Conservation (phyloP, 53 echinoderm and acorn worm genomes). For the Paracentrotus lividus region DNA sequence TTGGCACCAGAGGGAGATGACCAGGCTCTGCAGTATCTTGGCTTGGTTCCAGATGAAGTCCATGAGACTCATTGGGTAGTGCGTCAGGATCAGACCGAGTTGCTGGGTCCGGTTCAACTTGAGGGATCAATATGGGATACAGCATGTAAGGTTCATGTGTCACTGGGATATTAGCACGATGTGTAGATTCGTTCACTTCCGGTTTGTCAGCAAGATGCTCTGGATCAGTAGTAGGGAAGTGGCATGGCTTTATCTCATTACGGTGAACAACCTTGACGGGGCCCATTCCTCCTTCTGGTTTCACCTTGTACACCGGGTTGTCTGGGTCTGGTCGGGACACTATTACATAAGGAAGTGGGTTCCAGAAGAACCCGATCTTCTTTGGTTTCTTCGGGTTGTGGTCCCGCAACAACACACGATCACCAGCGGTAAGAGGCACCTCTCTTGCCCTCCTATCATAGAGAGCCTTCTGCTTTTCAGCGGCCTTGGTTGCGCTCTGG, state of each 20-base stretch:
- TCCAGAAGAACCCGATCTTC: no score
- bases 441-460: no score
- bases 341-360: background rate
- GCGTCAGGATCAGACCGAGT: background rate
- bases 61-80: background rate
- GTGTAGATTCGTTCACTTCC: background rate
- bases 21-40: no score
- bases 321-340: background rate
- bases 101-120: background rate
- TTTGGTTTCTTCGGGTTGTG: no score
- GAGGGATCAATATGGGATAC: background rate
- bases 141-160: background rate
- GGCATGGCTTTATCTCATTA: background rate
- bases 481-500: no score
- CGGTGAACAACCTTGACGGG: background rate
- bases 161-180: background rate
- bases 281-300: background rate
- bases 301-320: background rate
- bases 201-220: background rate
- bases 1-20: background rate
- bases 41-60: background rate
- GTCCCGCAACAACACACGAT: no score
- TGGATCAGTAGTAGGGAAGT: background rate
- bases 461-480: no score
- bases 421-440: no score